A percentile compares a stretch with the other conserved stretches of the same genome.
Conservation (phyloP, 2,888 invertebrate genomes). For the Phaedon cochleariae region DNA sequence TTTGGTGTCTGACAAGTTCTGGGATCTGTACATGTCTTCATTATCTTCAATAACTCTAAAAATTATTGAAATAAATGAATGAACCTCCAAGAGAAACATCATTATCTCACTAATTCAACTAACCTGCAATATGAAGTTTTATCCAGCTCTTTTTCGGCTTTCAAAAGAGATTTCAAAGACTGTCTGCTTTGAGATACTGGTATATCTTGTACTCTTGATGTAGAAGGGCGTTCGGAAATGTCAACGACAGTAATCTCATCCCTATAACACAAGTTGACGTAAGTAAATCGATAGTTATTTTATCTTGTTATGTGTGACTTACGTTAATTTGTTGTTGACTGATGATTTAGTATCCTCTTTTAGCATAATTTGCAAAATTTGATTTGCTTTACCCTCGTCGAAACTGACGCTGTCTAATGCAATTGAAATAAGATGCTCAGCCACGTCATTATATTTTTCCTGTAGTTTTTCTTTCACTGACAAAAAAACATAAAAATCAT, state of each 20-base stretch:
- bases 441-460: constrained; percentile 76
- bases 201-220: constrained; percentile 37
- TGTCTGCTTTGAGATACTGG: constrained; percentile 59
- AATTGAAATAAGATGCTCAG: constrained; percentile 82
- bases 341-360: constrained; percentile 67
- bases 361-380: constrained; percentile 78
- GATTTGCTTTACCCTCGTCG: constrained; percentile 81
- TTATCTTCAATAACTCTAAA: constrained; percentile 53
- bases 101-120: too few relatives aligned
- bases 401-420: constrained; percentile 90
- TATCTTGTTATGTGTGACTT: constrained; percentile 50
- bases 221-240: constrained; percentile 18
- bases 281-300: not conserved
- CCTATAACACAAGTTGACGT: not conserved
- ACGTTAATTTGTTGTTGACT: constrained; percentile 35
- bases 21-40: constrained; percentile 67
- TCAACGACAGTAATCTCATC: not conserved
- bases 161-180: constrained; percentile 58
- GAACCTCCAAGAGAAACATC: too few relatives aligned
- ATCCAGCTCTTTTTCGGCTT: constrained; percentile 55
- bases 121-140: constrained; percentile 36
- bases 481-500: constrained; percentile 11
- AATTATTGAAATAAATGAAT: constrained; percentile 17
- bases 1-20: constrained; percentile 65
- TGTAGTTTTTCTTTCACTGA: constrained; percentile 77